Evolutionary conservation across 2,113 vertebrate species (phyloP).

Genomic region (Galemys pyrenaicus): DNA sequence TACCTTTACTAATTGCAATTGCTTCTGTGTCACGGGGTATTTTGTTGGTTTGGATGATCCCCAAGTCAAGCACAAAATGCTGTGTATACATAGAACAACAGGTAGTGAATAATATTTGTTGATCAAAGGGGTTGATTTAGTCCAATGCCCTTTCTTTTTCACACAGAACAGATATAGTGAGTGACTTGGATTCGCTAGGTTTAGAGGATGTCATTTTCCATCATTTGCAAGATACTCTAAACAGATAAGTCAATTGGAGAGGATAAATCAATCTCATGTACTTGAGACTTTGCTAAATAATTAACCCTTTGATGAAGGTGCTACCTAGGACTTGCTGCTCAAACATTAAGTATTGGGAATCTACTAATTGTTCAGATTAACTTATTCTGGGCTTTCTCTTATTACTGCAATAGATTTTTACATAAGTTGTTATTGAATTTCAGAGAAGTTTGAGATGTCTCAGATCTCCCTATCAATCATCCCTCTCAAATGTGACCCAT

Average conservation of each 20-base stretch:
- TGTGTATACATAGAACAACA: background rate
- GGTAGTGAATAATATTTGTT: conserved; percentile 34
- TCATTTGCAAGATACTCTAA: background rate
- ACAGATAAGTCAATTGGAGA: background rate
- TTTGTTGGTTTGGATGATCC: background rate
- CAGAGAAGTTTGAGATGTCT: conserved; percentile 8
- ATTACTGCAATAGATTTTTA: background rate
- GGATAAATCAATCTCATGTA: background rate
- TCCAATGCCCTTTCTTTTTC: background rate
- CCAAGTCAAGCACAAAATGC: background rate
- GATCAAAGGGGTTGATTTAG: conserved; percentile 3
- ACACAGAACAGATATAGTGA: background rate
- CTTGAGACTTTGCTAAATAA: background rate
- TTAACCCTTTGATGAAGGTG: background rate
- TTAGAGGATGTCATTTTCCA: background rate
- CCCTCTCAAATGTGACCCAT: background rate
- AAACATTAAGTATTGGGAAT: background rate
- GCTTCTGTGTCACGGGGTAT: background rate
- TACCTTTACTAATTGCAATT: background rate
- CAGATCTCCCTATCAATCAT: background rate
- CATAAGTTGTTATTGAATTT: background rate
- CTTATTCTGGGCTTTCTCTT: background rate
- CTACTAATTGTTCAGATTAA: background rate
- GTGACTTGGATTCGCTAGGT: background rate
- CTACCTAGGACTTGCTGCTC: background rate